These are phyloP conservation scores for Tetramorium parvispinum DNA, from an alignment of 1,140 invertebrate genomes.

Conservation along the genomic window DNA sequence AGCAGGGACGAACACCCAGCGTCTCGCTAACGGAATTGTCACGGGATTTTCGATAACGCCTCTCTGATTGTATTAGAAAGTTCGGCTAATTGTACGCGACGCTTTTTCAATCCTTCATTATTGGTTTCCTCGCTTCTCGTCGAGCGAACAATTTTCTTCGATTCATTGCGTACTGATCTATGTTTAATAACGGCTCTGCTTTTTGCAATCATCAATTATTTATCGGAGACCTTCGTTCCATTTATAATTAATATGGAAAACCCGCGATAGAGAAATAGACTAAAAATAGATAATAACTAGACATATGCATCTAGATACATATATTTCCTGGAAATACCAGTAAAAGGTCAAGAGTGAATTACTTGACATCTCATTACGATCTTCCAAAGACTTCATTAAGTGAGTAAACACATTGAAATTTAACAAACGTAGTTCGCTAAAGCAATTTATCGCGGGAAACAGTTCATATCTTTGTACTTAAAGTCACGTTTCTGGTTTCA, in stretches of 20 bases:
- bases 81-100: neutral
- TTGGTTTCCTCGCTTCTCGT: neutral
- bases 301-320: neutral
- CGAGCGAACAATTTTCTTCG: neutral
- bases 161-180: neutral
- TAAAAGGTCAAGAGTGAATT: neutral
- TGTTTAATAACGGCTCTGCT: slow-evolving; percentile 7
- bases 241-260: neutral
- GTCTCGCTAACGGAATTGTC: neutral
- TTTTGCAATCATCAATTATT: slow-evolving; percentile 7
- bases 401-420: slow-evolving; percentile 18
- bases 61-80: slow-evolving; percentile 10
- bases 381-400: neutral
- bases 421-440: neutral
- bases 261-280: neutral
- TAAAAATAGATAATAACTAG: too few relatives aligned
- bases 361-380: neutral
- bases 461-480: neutral
- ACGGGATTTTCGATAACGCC: slow-evolving; percentile 26
- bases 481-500: neutral
- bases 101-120: slow-evolving; percentile 23
- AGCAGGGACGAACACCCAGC: neutral
- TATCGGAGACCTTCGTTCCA: neutral
- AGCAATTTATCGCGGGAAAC: neutral
- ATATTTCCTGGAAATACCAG: neutral